Evolutionary conservation across 2,888 invertebrate genomes (phyloP).

Genomic region (Argynnis bischoffii): DNA sequence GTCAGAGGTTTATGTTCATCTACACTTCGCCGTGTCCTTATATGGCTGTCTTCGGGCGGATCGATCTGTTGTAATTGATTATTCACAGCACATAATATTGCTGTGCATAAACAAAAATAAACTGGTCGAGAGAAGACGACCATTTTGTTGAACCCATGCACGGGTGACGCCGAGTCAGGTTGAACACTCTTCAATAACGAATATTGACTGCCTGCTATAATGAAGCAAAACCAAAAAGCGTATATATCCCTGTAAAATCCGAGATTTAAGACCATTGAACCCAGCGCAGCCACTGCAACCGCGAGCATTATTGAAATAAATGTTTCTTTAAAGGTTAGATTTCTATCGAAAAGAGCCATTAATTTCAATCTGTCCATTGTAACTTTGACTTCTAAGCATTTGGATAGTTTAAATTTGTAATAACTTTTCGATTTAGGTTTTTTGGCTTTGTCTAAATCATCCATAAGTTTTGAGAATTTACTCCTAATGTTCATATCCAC

Average conservation of each 20-base stretch:
- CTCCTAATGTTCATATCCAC: conserved; percentile 79
- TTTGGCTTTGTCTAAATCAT: conserved; percentile 78
- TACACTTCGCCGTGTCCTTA: conserved; percentile 58
- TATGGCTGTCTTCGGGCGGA: conserved; percentile 50
- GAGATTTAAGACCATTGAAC: conserved; percentile 90
- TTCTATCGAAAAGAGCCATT: conserved; percentile 95
- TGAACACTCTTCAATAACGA: conserved; percentile 98
- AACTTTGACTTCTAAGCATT: conserved; percentile 87
- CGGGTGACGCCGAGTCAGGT: conserved; percentile 99
- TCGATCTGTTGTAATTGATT: conserved; percentile 61
- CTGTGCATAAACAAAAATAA: conserved; percentile 93
- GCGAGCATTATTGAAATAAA: conserved; percentile 92
- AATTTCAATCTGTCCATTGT: conserved; percentile 96
- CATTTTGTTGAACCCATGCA: conserved; percentile 97
- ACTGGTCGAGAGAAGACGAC: conserved; percentile 96
- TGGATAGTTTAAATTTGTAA: conserved; percentile 89
- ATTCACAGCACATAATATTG: conserved; percentile 75
- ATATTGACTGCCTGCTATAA: conserved; percentile 99
- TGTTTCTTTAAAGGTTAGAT: conserved; percentile 91
- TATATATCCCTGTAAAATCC: conserved; percentile 95
- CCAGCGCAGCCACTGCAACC: conserved; percentile 91
- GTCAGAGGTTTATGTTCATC: conserved; percentile 61
- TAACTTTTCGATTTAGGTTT: conserved; percentile 84
- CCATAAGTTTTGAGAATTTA: conserved; percentile 80
- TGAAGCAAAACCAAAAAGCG: conserved; percentile 97